These are phyloP conservation scores for Mormyrus hasselquistii DNA, from an alignment of 2,797 vertebrate species.

Conservation along the genomic window DNA sequence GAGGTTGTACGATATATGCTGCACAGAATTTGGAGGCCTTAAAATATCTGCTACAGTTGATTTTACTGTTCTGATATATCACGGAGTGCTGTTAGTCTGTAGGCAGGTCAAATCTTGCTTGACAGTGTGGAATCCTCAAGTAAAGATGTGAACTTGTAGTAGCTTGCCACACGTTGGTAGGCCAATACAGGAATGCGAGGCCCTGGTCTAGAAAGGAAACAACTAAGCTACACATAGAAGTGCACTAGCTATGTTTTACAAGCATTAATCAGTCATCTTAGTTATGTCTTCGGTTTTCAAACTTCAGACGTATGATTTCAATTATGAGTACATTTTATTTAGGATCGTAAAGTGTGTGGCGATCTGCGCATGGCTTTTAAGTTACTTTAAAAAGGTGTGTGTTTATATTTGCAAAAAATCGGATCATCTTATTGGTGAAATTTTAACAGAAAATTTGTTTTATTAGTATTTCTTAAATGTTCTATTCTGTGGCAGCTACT, in stretches of 20 bases:
- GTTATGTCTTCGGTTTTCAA: not conserved
- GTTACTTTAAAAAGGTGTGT: not conserved
- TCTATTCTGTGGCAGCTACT: not conserved
- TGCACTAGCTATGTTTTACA: not conserved
- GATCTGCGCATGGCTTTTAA: not conserved
- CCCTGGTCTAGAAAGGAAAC: slow-evolving; percentile 45
- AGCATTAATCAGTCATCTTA: not conserved
- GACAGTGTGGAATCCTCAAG: slow-evolving; percentile 56
- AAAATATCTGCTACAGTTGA: not conserved
- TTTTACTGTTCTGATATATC: slow-evolving; percentile 1
- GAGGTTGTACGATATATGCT: not conserved
- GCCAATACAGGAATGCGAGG: slow-evolving; percentile 68
- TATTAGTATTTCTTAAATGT: not conserved
- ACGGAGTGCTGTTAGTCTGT: slow-evolving; percentile 31
- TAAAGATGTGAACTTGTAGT: slow-evolving; percentile 60
- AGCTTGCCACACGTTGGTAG: slow-evolving; percentile 68
- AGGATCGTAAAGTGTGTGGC: not conserved
- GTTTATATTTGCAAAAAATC: not conserved
- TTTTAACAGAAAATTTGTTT: not conserved
- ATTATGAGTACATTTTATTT: not conserved
- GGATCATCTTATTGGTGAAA: not conserved
- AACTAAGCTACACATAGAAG: not conserved
- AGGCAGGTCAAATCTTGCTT: slow-evolving; percentile 61
- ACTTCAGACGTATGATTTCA: not conserved
- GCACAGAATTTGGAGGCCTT: not conserved